phyloP scores from a whole-genome alignment of 2,888 invertebrate species.

The Adineta ricciae region DNA sequence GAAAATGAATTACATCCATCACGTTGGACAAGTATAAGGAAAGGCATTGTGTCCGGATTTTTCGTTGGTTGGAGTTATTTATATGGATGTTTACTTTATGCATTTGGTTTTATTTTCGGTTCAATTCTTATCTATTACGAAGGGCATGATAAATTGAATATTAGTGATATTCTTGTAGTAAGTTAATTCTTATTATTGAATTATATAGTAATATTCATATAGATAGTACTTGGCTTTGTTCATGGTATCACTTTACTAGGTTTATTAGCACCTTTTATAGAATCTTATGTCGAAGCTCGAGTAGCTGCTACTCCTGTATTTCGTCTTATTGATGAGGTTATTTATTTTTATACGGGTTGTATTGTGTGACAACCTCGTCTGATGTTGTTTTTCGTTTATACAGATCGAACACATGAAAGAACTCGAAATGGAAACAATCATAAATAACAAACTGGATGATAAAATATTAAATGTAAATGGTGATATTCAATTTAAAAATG shows the following conservation, averaged over 20 bases:
- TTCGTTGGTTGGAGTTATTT: slow-evolving; percentile 25
- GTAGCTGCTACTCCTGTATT: background rate
- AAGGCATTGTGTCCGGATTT: slow-evolving; percentile 21
- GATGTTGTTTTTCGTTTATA: background rate
- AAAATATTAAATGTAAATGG: no score
- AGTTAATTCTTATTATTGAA: background rate
- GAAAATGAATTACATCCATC: slow-evolving; percentile 2
- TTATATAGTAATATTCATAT: background rate
- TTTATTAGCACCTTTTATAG: background rate
- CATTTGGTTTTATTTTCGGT: slow-evolving; percentile 66
- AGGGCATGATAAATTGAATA: no score
- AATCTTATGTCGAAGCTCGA: background rate
- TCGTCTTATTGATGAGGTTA: background rate
- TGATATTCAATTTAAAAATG: slow-evolving; percentile 62
- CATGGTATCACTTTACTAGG: background rate
- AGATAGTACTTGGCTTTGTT: background rate
- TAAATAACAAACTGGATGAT: no score
- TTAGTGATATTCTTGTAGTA: no score
- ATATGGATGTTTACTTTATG: slow-evolving; percentile 14
- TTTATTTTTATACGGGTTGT: background rate
- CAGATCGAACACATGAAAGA: background rate
- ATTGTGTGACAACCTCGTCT: background rate
- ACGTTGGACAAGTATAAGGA: background rate
- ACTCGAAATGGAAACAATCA: no score
- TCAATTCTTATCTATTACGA: slow-evolving; percentile 44